Evolutionary conservation across 2,797 vertebrate species (phyloP), one percentile per base, ranked within the genome.

Genomic region (Lepidocolaptes lacrymiger): DNA sequence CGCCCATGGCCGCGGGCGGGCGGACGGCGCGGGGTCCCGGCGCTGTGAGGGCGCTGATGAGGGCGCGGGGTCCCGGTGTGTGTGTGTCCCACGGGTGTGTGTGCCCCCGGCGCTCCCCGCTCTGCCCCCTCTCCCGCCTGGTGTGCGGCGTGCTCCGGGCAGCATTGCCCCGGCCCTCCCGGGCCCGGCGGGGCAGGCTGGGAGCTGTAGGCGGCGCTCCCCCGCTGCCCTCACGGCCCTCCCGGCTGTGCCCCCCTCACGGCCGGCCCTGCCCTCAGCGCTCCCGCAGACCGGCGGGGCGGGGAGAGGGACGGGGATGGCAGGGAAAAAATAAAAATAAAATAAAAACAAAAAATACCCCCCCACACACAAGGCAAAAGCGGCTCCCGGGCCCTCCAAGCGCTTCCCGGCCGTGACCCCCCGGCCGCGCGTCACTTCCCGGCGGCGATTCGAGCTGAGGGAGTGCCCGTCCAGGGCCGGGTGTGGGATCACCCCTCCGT

Each of bases 321-420:
- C 37, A 52, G 27, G 16, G 14, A n/a, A 76, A 18, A 21, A 44
- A 41, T 41, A 41, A 16, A 16, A 41, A 44, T 21, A 21, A 44
- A 44, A 19, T 20, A 44, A 44, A 41, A 41, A 15, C 14, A 41
- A 5, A 44, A 44, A 28, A 28, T n/a, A n/a, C n/a, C 37, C 37
- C 39, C 39, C 39, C 39, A 39, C 46, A 23, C 46, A 14, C 4
- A 30, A 30, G 16, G 58, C 1, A 64, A 58, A 84, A 89, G 58
- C 64, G 10, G 37, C 58, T 13, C n/a, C 24, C 14, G 17, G 37
- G 58, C 72, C 44, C 66, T 44, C 26, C 44, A 71, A 77, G 44
- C 58, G 58, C 87, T 83, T 89, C 72, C 87, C 72, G 79, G 63
- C 87, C 51, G 79, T 77, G 87, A 64, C 79, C 79, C 39, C 21